phyloP scores from a whole-genome alignment of 2,888 invertebrate species.

The Hypomecis punctinalis region DNA sequence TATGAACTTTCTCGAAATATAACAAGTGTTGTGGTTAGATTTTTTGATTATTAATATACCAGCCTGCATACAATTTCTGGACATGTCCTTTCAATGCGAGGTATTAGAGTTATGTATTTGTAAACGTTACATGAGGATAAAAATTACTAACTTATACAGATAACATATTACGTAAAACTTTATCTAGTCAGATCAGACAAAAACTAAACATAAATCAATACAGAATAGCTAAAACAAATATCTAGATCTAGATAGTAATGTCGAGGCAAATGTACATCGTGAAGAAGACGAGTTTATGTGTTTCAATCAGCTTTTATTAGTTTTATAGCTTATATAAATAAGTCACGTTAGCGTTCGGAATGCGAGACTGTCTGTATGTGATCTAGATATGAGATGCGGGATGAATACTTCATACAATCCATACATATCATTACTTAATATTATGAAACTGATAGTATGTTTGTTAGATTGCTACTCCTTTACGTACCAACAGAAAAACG shows the following conservation, averaged over 20 bases:
- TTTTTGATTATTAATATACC: no score
- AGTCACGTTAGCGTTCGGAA: conserved; percentile 19
- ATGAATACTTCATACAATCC: conserved; percentile 11
- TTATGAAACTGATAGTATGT: no score
- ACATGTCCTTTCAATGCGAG: no score
- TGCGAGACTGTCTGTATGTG: conserved; percentile 13
- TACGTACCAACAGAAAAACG: no score
- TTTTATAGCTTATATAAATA: conserved; percentile 24
- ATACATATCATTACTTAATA: not conserved
- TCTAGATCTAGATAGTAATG: conserved; percentile 12
- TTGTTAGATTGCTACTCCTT: no score
- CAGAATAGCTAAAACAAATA: conserved; percentile 3
- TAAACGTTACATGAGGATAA: no score
- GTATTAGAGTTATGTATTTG: no score
- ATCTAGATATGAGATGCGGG: conserved; percentile 7
- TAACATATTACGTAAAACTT: not conserved
- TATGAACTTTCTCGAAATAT: no score
- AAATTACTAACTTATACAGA: not conserved
- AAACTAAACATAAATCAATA: conserved; percentile 3
- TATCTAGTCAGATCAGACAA: not conserved
- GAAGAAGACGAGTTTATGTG: conserved; percentile 24
- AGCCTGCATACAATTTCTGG: no score
- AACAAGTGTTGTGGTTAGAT: no score
- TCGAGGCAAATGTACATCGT: conserved; percentile 13
- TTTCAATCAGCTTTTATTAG: conserved; percentile 29